Percentiles rank a stretch among this genome's conserved stretches.
Conservation (phyloP, 2,113 vertebrate species). For the Coregonus clupeaformis region DNA sequence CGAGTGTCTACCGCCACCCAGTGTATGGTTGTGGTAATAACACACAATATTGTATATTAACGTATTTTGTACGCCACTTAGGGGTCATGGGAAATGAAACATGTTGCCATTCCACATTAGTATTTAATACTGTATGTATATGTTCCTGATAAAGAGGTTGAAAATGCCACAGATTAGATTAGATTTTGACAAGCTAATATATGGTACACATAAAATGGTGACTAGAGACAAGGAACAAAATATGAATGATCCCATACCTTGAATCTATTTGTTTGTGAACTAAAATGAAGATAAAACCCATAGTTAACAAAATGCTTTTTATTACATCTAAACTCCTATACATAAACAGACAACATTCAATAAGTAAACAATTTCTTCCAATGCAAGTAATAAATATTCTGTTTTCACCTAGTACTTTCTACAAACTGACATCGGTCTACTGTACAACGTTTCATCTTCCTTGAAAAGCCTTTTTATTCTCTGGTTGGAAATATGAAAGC, state of each 20-base stretch:
- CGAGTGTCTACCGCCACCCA: conserved; percentile 55
- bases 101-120: neutral
- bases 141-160: no score
- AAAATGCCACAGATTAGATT: no score
- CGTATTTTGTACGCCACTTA: neutral
- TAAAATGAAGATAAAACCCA: conserved; percentile 12
- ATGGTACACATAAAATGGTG: no score
- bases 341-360: conserved; percentile 99
- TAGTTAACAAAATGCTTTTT: conserved; percentile 89
- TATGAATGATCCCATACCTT: no score
- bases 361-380: conserved; percentile 96
- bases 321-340: conserved; percentile 99
- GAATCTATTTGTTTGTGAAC: neutral
- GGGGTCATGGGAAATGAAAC: neutral
- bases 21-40: conserved; percentile 24
- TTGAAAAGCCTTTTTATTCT: conserved; percentile 82
- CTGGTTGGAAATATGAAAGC: conserved; percentile 85
- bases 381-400: conserved; percentile 99
- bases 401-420: conserved; percentile 95
- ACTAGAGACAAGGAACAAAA: no score
- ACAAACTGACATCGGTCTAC: conserved; percentile 95
- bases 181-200: no score
- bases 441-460: conserved; percentile 81
- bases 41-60: neutral
- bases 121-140: no score